These are phyloP conservation scores for Nomada goodeniana DNA, from an alignment of 2,888 invertebrate genomes.

Conservation along the genomic window DNA sequence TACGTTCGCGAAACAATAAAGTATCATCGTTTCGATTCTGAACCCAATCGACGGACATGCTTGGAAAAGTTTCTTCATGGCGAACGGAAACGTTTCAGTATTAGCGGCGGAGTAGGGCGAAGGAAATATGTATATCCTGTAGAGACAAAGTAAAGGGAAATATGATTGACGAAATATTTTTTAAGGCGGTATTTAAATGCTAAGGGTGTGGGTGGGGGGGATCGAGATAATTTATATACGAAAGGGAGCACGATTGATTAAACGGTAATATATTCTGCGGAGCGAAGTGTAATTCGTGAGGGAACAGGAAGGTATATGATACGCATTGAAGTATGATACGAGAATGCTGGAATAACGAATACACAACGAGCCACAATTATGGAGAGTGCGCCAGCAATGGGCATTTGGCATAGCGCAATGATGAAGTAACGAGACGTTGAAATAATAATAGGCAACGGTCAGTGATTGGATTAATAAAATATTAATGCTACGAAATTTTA, in stretches of 20 bases:
- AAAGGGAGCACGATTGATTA: neutral
- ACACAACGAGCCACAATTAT: too few species aligned
- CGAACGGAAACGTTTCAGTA: neutral
- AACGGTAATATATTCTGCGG: neutral
- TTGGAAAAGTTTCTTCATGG: neutral
- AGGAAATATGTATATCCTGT: neutral
- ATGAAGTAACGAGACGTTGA: neutral
- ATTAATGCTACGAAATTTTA: neutral
- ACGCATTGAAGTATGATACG: neutral
- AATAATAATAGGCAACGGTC: neutral
- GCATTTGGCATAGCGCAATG: too few species aligned
- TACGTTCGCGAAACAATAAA: neutral
- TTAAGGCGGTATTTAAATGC: neutral
- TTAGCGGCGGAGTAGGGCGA: slow-evolving; percentile 34
- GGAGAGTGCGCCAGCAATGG: too few species aligned
- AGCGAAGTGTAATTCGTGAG: neutral
- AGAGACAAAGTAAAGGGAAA: neutral
- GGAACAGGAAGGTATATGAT: neutral
- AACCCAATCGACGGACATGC: neutral
- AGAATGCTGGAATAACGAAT: neutral
- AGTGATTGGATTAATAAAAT: neutral
- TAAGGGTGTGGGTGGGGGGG: neutral
- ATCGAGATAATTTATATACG: neutral
- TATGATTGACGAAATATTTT: neutral
- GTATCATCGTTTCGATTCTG: neutral